These are phyloP conservation scores for Dasysyrphus tricinctus DNA, from an alignment of 2,888 invertebrate genomes.

Conservation along the genomic window DNA sequence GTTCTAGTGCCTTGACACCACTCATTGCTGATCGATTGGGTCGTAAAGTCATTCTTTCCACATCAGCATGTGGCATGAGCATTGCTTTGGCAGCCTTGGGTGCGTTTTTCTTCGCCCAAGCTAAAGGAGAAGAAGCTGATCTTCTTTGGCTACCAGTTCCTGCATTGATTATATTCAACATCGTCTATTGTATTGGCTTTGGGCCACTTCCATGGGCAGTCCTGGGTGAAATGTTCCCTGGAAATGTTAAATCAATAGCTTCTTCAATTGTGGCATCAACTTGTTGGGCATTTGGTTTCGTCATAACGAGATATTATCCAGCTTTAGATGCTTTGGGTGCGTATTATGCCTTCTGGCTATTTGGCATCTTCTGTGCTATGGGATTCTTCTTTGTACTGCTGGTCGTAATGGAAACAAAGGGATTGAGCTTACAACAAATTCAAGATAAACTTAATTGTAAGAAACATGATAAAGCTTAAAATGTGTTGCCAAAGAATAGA, in stretches of 20 bases:
- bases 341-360: slow-evolving; percentile 89
- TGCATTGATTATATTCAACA: slow-evolving; percentile 89
- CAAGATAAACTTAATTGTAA: slow-evolving; percentile 87
- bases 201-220: slow-evolving; percentile 93
- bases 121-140: slow-evolving; percentile 81
- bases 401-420: slow-evolving; percentile 94
- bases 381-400: slow-evolving; percentile 90
- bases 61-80: slow-evolving; percentile 88
- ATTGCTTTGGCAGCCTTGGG: slow-evolving; percentile 86
- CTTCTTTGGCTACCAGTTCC: slow-evolving; percentile 89
- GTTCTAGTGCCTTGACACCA: slow-evolving; percentile 89
- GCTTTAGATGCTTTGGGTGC: slow-evolving; percentile 86
- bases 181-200: slow-evolving; percentile 89
- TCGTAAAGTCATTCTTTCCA: slow-evolving; percentile 88
- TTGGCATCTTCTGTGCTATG: slow-evolving; percentile 86
- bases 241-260: slow-evolving; percentile 90
- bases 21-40: slow-evolving; percentile 91
- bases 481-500: neutral
- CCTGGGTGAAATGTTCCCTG: slow-evolving; percentile 92
- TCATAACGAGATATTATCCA: slow-evolving; percentile 89
- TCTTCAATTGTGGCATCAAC: slow-evolving; percentile 90
- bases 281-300: slow-evolving; percentile 90
- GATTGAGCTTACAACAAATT: slow-evolving; percentile 93
- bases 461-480: slow-evolving; percentile 78
- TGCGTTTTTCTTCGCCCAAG: slow-evolving; percentile 87